phyloP scores from a whole-genome alignment of 2,797 vertebrate species.

The Propithecus deckenii region DNA sequence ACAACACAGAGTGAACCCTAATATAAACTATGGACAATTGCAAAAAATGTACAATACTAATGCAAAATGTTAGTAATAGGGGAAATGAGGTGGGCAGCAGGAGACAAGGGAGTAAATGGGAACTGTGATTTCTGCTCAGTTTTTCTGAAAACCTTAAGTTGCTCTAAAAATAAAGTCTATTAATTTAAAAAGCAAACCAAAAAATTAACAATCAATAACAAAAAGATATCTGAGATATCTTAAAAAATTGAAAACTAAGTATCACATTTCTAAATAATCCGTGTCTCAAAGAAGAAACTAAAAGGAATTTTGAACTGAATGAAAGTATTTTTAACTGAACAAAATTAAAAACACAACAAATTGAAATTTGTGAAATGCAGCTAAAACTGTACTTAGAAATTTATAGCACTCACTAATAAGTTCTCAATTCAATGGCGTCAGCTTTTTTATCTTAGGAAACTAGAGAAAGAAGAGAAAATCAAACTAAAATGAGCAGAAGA shows the following conservation, averaged over 20 bases:
- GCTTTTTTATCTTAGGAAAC: not conserved
- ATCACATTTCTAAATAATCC: not conserved
- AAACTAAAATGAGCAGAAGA: not conserved
- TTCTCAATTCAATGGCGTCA: not conserved
- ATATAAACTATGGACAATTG: not conserved
- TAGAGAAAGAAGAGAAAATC: not conserved
- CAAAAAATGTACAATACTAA: not conserved
- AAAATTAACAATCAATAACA: not conserved
- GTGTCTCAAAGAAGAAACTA: not conserved
- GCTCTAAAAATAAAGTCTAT: not conserved
- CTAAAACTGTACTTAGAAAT: not conserved
- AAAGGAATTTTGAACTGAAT: not conserved
- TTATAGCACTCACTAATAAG: not conserved
- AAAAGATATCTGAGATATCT: not conserved
- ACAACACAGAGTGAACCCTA: not conserved
- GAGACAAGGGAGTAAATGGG: not conserved
- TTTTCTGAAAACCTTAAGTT: not conserved
- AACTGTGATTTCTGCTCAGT: not conserved
- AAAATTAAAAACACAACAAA: not conserved
- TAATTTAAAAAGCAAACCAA: not conserved
- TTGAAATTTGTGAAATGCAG: not conserved
- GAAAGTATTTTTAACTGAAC: constrained; percentile 15
- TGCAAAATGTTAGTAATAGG: not conserved
- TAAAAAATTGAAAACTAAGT: not conserved
- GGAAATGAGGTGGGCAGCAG: not conserved